Evolutionary conservation across 92 coral and sea anemone species (phyloP).

Genomic region (Pocillopora grandis): DNA sequence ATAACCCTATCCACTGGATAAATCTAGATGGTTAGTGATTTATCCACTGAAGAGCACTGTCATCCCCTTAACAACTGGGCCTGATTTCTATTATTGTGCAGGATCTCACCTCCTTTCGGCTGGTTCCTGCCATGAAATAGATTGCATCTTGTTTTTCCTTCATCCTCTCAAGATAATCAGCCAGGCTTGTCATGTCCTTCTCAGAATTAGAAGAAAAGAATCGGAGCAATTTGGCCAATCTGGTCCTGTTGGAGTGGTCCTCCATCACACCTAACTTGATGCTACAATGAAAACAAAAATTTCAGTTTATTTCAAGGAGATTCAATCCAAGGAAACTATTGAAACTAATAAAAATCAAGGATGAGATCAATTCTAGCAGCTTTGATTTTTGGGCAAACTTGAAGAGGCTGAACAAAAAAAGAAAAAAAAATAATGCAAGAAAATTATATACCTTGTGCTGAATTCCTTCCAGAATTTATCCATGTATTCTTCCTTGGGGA

Average conservation of each 20-base stretch:
- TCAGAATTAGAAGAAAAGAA: constrained; percentile 95
- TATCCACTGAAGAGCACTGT: too few relatives aligned
- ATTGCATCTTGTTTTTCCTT: constrained; percentile 98
- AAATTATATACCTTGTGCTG: constrained; percentile 80
- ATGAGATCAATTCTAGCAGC: too few relatives aligned
- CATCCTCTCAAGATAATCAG: constrained; percentile 95
- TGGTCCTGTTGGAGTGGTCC: constrained; percentile 98
- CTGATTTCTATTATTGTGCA: background rate
- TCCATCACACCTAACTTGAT: constrained; percentile 97
- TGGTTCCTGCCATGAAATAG: constrained; percentile 98
- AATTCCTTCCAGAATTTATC: constrained; percentile 99
- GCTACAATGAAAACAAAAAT: constrained; percentile 30
- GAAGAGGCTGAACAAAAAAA: background rate
- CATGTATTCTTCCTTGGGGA: constrained; percentile 95
- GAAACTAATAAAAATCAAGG: too few relatives aligned
- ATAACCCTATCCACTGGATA: too few relatives aligned
- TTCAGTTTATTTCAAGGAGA: background rate
- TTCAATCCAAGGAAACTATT: background rate
- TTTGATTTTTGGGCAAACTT: too few relatives aligned
- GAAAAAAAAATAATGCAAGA: background rate
- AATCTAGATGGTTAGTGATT: too few relatives aligned
- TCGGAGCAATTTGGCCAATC: constrained; percentile 94
- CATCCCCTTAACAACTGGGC: background rate
- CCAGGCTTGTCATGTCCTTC: constrained; percentile 89
- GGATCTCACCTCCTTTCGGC: constrained; percentile 83